A percentile compares a stretch with the other conserved stretches of the same genome.
phyloP scores from a whole-genome alignment of 2,888 invertebrate genomes.

The Morinoia aosen region DNA sequence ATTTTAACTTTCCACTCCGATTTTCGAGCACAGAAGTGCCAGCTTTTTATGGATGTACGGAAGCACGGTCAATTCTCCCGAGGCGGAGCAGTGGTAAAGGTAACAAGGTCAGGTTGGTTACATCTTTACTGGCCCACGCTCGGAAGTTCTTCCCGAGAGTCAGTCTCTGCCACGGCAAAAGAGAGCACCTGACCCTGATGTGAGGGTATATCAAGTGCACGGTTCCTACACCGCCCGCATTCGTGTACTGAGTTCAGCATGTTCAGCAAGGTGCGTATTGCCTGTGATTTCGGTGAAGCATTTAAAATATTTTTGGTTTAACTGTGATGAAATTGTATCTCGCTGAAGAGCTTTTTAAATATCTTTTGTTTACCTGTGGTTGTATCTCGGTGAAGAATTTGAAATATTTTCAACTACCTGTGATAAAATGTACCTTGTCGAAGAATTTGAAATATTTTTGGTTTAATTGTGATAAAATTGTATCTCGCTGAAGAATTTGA shows the following conservation, averaged over 20 bases:
- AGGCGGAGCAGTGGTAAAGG: neutral
- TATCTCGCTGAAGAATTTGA: neutral
- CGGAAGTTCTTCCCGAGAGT: conserved; percentile 1
- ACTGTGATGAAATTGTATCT: too few species aligned
- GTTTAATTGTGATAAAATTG: neutral
- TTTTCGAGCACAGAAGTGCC: neutral
- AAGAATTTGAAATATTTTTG: too few species aligned
- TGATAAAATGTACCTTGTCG: too few species aligned
- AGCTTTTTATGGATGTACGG: neutral
- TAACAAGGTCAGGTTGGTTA: conserved; percentile 23
- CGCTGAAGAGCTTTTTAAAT: too few species aligned
- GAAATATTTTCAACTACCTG: too few species aligned
- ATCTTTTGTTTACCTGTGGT: too few species aligned
- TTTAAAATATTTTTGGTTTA: neutral
- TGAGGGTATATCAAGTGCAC: conserved; percentile 6
- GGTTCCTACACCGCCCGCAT: neutral
- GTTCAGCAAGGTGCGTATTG: conserved; percentile 37
- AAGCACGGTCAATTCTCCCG: neutral
- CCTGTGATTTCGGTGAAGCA: neutral
- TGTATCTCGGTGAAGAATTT: too few species aligned
- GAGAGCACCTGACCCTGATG: conserved; percentile 32
- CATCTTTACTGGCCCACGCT: neutral
- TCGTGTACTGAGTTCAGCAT: conserved; percentile 39
- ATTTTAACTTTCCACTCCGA: neutral
- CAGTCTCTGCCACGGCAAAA: neutral